Base-by-base conservation (phyloP, 2,888 invertebrate species). In the Chirona hameri region DNA sequence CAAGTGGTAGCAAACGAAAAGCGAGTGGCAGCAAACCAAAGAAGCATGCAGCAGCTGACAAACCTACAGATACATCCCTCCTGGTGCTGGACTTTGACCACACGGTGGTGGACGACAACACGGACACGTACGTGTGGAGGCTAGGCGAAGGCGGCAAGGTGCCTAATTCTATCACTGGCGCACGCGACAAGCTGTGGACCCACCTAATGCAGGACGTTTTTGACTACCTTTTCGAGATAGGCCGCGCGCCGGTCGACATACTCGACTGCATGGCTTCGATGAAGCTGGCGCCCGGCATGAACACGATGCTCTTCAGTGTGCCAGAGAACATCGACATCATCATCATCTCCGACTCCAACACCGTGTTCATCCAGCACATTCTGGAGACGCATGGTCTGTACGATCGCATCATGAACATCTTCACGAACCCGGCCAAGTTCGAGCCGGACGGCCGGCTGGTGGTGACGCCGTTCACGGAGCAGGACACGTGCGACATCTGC, bases 281-380 rank as follows among this genome's bases (percentile, higher is more conserved):
- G 76, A 76, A 76, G 46, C 76, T 76, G 39, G 76, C 76, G 15
- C 76, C 76, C 1, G 76, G 76, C 24, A 76, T 76, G 76, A 24
- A 76, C 39, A 76, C 39, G 3, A 7, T 76, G 15, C 46, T 76
- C 9, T 76, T 31, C 31, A 76, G 39, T 9, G 24, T 76, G 2
- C 76, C 76, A 0, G 76, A 76, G 10, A 76, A 76, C 46, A 21
- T 10, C 24, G 76, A 76, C 46, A 76, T 76, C 76, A 46, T 76
- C 46, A 76, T 76, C 24, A 46, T 76, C 39, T 76, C 76, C 24
- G 76, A 76, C 46, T 76, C 76, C 9, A 76, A 76, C 46, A 24
- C 76, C 10, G 76, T 76, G 24, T 76, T 76, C 24, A 76, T 76
- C 46, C 76, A 76, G 46, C 76, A 76, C 76, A 76, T 76, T 9